A percentile compares a stretch with the other conserved stretches of the same genome.
Conservation (phyloP, 2,113 vertebrate species). For the Dinomys branickii region DNA sequence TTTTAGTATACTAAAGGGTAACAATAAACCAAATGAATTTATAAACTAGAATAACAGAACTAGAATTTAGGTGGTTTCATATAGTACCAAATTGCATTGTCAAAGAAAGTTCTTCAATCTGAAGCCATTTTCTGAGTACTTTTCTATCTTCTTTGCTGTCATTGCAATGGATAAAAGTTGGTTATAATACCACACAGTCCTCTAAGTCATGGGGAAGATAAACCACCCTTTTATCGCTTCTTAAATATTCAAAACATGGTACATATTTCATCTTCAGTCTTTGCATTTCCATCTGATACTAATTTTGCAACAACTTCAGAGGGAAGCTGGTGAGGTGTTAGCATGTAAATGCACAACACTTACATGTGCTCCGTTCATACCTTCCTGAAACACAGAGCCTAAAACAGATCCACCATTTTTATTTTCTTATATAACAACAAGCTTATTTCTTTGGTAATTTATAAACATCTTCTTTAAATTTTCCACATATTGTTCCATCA, state of each 20-base stretch:
- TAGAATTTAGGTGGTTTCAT: not conserved
- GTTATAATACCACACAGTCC: not conserved
- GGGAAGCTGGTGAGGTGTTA: not conserved
- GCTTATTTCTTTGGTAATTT: constrained; percentile 4
- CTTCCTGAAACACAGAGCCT: not conserved
- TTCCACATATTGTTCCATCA: not conserved
- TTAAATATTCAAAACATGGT: not conserved
- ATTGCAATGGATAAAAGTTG: not conserved
- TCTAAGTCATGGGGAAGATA: not conserved
- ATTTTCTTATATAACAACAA: not conserved
- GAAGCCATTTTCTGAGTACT: not conserved
- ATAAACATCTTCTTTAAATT: constrained; percentile 49
- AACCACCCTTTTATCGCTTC: not conserved
- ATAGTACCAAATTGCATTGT: not conserved
- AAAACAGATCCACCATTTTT: not conserved
- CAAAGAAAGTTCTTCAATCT: not conserved
- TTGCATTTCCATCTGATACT: not conserved
- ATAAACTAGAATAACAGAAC: not conserved
- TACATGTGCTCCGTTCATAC: not conserved
- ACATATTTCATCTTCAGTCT: not conserved
- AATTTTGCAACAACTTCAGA: not conserved
- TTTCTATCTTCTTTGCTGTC: not conserved
- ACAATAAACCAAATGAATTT: constrained; percentile 58
- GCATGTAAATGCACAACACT: accelerated
- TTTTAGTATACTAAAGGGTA: constrained; percentile 58